Percentiles rank a stretch among this genome's conserved stretches.
phyloP scores from a whole-genome alignment of 2,888 invertebrate species.

The Hyalella azteca region DNA sequence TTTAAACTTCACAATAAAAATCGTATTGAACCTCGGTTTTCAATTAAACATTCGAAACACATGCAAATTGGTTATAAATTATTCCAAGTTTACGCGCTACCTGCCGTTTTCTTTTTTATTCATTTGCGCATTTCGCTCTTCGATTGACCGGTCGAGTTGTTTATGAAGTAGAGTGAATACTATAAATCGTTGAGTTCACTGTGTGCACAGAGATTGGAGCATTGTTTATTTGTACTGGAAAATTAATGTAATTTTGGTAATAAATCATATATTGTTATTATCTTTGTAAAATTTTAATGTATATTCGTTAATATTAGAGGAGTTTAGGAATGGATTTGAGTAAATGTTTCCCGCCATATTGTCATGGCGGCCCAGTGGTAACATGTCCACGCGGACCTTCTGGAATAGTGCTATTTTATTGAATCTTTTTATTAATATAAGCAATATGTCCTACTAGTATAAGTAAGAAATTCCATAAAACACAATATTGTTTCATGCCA shows the following conservation, averaged over 20 bases:
- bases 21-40: too few relatives aligned
- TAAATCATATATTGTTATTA: neutral
- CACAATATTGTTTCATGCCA: too few relatives aligned
- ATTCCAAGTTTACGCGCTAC: too few relatives aligned
- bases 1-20: too few relatives aligned
- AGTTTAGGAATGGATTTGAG: too few relatives aligned
- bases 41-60: too few relatives aligned
- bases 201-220: neutral
- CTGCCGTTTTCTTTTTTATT: too few relatives aligned
- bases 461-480: too few relatives aligned
- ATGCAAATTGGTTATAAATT: too few relatives aligned
- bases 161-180: neutral
- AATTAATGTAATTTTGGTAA: neutral
- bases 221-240: neutral
- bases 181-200: neutral
- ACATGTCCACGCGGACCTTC: neutral
- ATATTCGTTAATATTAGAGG: neutral
- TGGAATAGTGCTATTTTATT: too few relatives aligned
- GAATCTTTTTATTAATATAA: too few relatives aligned
- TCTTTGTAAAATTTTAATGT: neutral
- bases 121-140: neutral
- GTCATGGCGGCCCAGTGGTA: neutral
- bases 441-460: too few relatives aligned
- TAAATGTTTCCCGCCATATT: neutral
- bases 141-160: conserved; percentile 8